Conservation (phyloP, 1,140 invertebrate species). For the Drosophila prosaltans region DNA sequence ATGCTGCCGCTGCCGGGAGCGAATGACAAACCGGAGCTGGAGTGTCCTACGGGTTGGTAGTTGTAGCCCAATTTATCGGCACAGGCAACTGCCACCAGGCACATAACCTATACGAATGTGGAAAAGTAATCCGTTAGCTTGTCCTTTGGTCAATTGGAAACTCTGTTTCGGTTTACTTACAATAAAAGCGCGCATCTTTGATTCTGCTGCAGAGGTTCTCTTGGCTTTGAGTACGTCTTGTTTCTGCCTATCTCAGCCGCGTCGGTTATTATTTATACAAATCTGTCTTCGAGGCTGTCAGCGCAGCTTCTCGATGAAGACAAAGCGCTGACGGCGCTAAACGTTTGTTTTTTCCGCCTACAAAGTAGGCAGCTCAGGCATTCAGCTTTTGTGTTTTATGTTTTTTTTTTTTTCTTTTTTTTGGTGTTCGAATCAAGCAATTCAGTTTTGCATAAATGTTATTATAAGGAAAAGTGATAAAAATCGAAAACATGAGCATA, state of each 20-base stretch:
- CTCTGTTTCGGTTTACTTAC: conserved; percentile 50
- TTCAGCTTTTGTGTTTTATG: conserved; percentile 54
- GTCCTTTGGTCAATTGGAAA: neutral
- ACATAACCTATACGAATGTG: conserved; percentile 57
- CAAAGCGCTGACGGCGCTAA: conserved; percentile 65
- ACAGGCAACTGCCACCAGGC: conserved; percentile 70
- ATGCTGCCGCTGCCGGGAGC: conserved; percentile 47
- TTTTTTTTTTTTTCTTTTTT: too few relatives aligned
- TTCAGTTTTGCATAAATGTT: conserved; percentile 74
- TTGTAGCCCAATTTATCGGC: conserved; percentile 80
- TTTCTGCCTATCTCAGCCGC: conserved; percentile 52
- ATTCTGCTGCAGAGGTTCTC: conserved; percentile 57
- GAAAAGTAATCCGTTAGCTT: conserved; percentile 31
- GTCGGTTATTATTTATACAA: conserved; percentile 69
- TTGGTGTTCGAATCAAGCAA: conserved; percentile 26
- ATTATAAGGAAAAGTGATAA: conserved; percentile 74
- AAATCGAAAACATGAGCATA: conserved; percentile 58
- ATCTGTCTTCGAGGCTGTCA: conserved; percentile 67
- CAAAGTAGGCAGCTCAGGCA: conserved; percentile 49
- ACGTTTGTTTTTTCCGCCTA: conserved; percentile 77
- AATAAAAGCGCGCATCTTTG: conserved; percentile 75
- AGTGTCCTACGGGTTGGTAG: conserved; percentile 73
- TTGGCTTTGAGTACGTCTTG: conserved; percentile 64
- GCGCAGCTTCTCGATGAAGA: conserved; percentile 56
- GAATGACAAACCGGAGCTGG: conserved; percentile 63